Percentiles rank a stretch among this genome's conserved stretches.
phyloP scores from a whole-genome alignment of 2,888 invertebrate genomes.

The Lysandra bellargus region DNA sequence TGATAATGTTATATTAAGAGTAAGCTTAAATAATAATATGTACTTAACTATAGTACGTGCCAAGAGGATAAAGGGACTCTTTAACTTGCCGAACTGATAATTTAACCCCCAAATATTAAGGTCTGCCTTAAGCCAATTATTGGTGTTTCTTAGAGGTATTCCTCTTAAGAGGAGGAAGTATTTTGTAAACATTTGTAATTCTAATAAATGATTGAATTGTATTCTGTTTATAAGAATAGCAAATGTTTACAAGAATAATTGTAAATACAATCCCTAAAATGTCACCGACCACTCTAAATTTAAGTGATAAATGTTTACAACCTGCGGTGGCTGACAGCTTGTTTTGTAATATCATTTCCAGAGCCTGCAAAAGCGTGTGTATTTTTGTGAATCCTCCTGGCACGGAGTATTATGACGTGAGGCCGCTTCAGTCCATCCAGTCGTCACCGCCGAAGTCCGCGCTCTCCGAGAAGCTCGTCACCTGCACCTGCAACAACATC shows the following conservation, averaged over 20 bases:
- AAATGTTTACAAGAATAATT: no score
- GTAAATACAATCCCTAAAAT: no score
- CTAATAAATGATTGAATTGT: no score
- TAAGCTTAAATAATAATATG: neutral
- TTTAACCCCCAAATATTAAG: neutral
- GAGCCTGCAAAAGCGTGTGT: neutral
- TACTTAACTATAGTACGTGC: neutral
- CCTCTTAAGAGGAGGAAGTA: no score
- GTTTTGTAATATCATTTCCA: neutral
- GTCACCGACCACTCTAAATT: no score
- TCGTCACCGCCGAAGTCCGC: constrained; percentile 63
- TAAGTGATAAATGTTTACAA: no score
- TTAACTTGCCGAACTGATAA: neutral
- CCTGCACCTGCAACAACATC: constrained; percentile 48
- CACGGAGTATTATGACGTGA: neutral
- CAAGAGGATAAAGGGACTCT: neutral
- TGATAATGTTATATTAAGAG: neutral
- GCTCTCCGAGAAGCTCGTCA: constrained; percentile 48
- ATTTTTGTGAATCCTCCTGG: neutral
- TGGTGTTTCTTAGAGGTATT: no score
- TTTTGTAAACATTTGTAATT: no score
- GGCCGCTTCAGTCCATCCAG: constrained; percentile 57
- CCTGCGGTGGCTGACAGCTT: no score
- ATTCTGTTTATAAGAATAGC: no score
- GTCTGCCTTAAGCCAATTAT: no score